phyloP scores from a whole-genome alignment of 2,113 vertebrate genomes.

The Romanogobio albipinnatus region DNA sequence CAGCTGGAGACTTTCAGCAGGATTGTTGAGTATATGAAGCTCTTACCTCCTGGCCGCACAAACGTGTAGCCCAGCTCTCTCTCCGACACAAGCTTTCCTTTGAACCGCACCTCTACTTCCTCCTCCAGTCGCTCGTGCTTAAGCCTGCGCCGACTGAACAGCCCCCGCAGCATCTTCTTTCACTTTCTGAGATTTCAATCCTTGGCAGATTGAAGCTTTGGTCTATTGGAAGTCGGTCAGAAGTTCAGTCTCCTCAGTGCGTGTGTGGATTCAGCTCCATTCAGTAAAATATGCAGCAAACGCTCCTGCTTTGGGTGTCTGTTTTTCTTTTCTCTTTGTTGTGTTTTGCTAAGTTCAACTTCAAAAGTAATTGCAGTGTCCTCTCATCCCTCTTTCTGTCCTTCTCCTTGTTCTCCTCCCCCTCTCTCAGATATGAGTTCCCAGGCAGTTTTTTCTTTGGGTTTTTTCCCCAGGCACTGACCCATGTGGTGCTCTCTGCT shows the following conservation, averaged over 20 bases:
- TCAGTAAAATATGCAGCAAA: conserved; percentile 15
- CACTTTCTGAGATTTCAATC: conserved; percentile 20
- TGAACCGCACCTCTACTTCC: conserved; percentile 81
- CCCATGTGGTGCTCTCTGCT: conserved; percentile 11
- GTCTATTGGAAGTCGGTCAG: conserved; percentile 14
- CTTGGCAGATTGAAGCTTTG: not conserved
- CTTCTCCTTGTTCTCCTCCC: conserved; percentile 1
- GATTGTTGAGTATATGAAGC: not conserved
- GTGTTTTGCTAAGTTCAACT: not conserved
- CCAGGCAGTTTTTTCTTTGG: conserved; percentile 37
- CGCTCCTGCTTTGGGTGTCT: not conserved
- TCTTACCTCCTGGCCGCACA: conserved; percentile 91
- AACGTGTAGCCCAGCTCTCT: conserved; percentile 84
- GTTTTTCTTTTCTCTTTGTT: not conserved
- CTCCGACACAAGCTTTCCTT: conserved; percentile 88
- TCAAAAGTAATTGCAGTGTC: not conserved
- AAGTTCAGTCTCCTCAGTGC: conserved; percentile 3
- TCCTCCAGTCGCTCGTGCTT: conserved; percentile 78
- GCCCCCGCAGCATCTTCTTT: conserved; percentile 68
- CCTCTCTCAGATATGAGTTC: conserved; percentile 18
- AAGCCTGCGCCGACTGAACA: conserved; percentile 75
- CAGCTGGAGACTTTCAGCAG: conserved; percentile 8
- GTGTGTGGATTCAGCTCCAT: not conserved
- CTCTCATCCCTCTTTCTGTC: not conserved
- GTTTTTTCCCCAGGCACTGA: conserved; percentile 46